phyloP scores from a whole-genome alignment of 2,113 vertebrate genomes.

The Acinonyx jubatus region DNA sequence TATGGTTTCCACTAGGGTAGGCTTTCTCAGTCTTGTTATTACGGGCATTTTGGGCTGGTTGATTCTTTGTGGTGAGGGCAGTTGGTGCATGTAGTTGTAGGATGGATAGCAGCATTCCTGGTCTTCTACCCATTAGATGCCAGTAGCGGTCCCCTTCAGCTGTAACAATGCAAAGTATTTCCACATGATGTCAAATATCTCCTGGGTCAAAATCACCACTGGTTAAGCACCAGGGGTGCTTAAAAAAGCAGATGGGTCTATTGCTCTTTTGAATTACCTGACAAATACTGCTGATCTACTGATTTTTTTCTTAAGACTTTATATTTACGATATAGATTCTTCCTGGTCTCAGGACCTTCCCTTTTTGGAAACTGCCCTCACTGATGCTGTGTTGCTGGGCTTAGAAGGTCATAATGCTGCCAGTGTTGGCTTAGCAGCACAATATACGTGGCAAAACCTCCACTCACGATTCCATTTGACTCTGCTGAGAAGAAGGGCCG shows the following conservation, averaged over 20 bases:
- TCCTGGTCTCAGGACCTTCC: not conserved
- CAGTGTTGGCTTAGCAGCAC: not conserved
- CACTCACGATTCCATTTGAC: not conserved
- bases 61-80: not conserved
- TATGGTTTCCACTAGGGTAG: not conserved
- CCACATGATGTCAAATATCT: not conserved
- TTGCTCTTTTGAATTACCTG: not conserved
- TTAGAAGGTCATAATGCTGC: not conserved
- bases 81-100: not conserved
- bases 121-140: not conserved
- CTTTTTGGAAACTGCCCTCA: not conserved
- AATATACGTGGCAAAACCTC: not conserved
- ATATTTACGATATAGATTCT: not conserved
- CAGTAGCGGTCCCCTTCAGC: not conserved
- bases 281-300: not conserved
- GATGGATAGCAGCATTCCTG: not conserved
- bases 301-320: not conserved
- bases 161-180: not conserved
- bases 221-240: not conserved
- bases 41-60: not conserved
- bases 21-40: not conserved
- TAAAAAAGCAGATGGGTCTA: too few species aligned
- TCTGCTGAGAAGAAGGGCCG: not conserved
- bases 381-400: not conserved
- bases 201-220: not conserved